A percentile compares a stretch with the other conserved stretches of the same genome.
phyloP scores from a whole-genome alignment of 2,113 vertebrate genomes.

The human region DNA sequence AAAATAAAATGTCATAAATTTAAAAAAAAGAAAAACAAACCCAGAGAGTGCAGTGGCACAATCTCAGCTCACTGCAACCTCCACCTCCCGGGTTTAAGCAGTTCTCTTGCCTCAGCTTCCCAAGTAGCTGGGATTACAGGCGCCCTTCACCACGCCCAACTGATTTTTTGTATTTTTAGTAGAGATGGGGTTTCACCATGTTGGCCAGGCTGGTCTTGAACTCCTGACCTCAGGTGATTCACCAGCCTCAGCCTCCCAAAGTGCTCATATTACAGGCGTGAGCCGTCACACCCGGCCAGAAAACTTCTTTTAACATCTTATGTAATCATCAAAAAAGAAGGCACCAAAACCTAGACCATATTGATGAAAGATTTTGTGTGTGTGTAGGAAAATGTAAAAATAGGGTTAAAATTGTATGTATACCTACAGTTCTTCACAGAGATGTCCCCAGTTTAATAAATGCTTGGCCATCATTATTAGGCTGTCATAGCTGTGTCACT shows the following conservation, averaged over 20 bases:
- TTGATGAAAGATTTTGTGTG: neutral
- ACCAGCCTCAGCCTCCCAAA: no score
- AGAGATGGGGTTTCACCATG: no score
- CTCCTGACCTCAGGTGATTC: neutral
- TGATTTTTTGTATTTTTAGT: no score
- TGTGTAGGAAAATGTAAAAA: neutral
- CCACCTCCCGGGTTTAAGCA: no score
- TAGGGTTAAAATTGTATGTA: neutral
- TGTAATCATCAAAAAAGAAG: neutral
- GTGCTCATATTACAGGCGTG: no score
- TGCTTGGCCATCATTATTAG: neutral
- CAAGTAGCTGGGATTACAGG: no score
- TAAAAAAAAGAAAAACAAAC: neutral
- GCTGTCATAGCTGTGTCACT: neutral
- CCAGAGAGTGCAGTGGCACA: neutral
- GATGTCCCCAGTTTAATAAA: neutral
- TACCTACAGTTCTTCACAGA: neutral
- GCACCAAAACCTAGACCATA: neutral
- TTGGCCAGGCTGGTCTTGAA: neutral
- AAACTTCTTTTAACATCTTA: neutral
- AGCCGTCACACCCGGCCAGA: neutral
- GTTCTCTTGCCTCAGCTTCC: no score
- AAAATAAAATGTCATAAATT: neutral
- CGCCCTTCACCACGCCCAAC: no score
- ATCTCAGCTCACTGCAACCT: no score